Percentiles rank a stretch among this genome's conserved stretches.
Conservation (phyloP, 2,888 invertebrate species). For the Machimus atricapillus region DNA sequence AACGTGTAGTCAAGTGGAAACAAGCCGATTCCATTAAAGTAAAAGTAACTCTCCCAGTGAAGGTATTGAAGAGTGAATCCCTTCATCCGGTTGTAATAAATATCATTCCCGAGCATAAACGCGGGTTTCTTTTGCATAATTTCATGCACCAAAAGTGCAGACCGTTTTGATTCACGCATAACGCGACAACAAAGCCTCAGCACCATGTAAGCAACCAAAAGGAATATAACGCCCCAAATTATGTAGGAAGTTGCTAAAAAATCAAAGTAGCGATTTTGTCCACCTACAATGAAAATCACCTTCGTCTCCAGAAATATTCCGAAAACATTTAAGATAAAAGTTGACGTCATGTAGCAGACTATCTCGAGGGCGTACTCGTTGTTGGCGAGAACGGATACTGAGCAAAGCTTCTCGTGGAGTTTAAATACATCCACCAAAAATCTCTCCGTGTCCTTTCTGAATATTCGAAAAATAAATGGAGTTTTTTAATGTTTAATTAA, state of each 20-base stretch:
- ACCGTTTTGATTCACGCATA: conserved; percentile 57
- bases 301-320: conserved; percentile 60
- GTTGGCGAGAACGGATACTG: conserved; percentile 56
- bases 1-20: conserved; percentile 62
- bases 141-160: conserved; percentile 61
- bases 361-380: conserved; percentile 58
- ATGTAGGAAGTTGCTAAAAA: conserved; percentile 56
- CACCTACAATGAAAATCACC: conserved; percentile 58
- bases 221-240: conserved; percentile 57
- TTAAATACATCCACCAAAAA: conserved; percentile 59
- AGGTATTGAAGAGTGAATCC: conserved; percentile 61
- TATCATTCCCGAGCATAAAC: conserved; percentile 60
- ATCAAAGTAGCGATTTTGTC: conserved; percentile 54
- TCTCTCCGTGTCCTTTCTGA: conserved; percentile 50
- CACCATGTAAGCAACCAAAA: conserved; percentile 57
- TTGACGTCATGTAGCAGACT: conserved; percentile 58
- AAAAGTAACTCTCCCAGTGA: conserved; percentile 61
- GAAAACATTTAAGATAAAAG: conserved; percentile 59
- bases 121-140: conserved; percentile 62
- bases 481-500: neutral
- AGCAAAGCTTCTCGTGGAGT: conserved; percentile 59
- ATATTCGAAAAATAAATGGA: neutral
- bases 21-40: conserved; percentile 60
- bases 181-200: conserved; percentile 58
- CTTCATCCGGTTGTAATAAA: conserved; percentile 62